A percentile compares a stretch with the other conserved stretches of the same genome.
These are phyloP conservation scores for Parnassius orleans DNA, from an alignment of 2,888 invertebrate genomes.

Conservation along the genomic window DNA sequence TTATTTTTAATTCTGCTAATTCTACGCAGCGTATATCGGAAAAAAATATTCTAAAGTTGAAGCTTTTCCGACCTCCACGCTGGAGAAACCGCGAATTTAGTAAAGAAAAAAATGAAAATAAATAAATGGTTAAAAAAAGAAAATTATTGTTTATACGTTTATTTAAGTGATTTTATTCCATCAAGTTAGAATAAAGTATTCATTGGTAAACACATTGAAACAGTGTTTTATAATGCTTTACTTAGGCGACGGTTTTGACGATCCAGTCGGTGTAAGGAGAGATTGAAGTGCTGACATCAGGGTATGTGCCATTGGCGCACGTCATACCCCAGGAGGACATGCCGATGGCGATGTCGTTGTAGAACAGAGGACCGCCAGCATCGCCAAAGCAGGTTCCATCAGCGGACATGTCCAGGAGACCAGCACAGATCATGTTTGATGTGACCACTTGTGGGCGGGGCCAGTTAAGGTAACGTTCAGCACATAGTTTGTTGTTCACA, in stretches of 20 bases:
- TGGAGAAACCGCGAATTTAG: no score
- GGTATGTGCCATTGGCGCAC: slow-evolving; percentile 58
- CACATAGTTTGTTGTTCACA: slow-evolving; percentile 54
- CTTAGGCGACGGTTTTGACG: slow-evolving; percentile 17
- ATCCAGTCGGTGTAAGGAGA: slow-evolving; percentile 35
- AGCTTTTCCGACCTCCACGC: no score
- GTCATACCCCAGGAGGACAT: slow-evolving; percentile 64
- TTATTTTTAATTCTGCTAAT: no score
- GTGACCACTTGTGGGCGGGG: slow-evolving; percentile 44
- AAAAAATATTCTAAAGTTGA: no score
- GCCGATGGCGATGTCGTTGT: slow-evolving; percentile 51
- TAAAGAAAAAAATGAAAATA: no score
- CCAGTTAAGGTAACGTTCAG: slow-evolving; percentile 45
- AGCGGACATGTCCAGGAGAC: slow-evolving; percentile 49
- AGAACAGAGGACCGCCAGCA: slow-evolving; percentile 47
- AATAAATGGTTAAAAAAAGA: no score
- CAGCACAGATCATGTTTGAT: slow-evolving; percentile 60
- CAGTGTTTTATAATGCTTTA: background rate
- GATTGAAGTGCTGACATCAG: slow-evolving; percentile 64
- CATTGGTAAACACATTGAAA: no score
- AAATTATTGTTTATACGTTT: no score
- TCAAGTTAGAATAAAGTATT: no score
- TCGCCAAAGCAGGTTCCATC: slow-evolving; percentile 46
- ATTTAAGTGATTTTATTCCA: no score
- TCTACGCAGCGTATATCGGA: no score